Base-by-base conservation (phyloP, 2,113 vertebrate species). In the Gorilla gorilla region DNA sequence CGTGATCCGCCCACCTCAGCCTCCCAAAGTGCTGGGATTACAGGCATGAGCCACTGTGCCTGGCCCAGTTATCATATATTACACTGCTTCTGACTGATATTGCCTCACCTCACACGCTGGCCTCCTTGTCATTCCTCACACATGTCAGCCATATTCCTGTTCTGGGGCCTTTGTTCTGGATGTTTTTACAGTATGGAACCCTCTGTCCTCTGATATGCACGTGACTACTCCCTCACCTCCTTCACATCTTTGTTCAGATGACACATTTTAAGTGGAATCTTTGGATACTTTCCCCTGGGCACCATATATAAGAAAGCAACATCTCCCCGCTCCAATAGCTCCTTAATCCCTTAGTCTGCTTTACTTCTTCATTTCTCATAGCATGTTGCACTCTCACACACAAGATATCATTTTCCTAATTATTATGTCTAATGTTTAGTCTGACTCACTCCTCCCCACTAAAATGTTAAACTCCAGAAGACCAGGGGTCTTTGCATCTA, bases 191-290 rank as follows among this genome's bases (percentile, higher is more conserved):
- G 43, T 30, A 16, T 12, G 48, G 68, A 80, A 48, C 6, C 25
- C 14, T 97, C 40, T 59, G 13, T 79, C 7, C 35, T 57, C 52
- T 27, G 10, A n/a, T 73, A 25, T 7, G 16, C 59, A 38, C 1
- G 0, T 84, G 59, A 3, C 9, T 95, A 61, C 14, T 43, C 32
- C 48, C 45, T 88, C 32, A 68, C 2, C 30, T 79, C 18, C 61
- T 52, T 96, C 35, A 52, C 30, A 50, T 90, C n/a, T 92, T 72
- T 50, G 8, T 75, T 73, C 32, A 72, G 10, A 80, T 57, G 30
- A 50, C 38, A 48, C 27, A 78, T 90, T 85, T 97, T 64, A 48
- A 93, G n/a, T 16, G 40, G 72, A 68, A 16, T 22, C 45, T 50
- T n/a, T 38, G 8, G 57, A 61, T 18, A 9, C 40, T n/a, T 75